A percentile compares a stretch with the other conserved stretches of the same genome.
These are phyloP conservation scores for Schlechtendalia chinensis DNA, from an alignment of 1,140 invertebrate genomes.

Conservation along the genomic window DNA sequence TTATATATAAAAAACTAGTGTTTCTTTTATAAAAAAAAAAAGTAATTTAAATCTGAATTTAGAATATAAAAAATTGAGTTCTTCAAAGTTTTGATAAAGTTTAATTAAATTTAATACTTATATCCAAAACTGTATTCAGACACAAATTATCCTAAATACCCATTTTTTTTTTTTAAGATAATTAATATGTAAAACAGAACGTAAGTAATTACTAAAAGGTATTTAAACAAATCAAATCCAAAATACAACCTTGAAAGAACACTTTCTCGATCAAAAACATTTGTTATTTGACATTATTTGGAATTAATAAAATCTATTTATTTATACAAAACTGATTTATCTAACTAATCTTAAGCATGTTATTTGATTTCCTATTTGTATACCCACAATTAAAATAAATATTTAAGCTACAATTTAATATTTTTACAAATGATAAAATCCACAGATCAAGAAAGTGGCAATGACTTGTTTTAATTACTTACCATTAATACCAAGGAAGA, in stretches of 20 bases:
- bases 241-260: constrained; percentile 20
- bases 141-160: not conserved
- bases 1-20: not conserved
- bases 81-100: not conserved
- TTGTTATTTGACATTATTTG: not conserved
- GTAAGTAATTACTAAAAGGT: not conserved
- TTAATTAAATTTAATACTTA: not conserved
- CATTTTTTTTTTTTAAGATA: not conserved
- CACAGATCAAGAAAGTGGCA: constrained; percentile 17
- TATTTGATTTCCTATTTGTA: not conserved
- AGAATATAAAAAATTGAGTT: not conserved
- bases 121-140: constrained; percentile 2
- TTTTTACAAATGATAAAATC: not conserved
- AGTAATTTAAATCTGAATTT: not conserved
- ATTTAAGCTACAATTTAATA: not conserved
- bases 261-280: constrained; percentile 24
- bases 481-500: constrained; percentile 26
- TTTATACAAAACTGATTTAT: not conserved
- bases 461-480: constrained; percentile 41
- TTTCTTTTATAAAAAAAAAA: not conserved
- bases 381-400: not conserved
- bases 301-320: not conserved
- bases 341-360: not conserved
- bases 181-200: not conserved
- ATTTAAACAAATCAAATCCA: not conserved